phyloP scores from a whole-genome alignment of 2,888 invertebrate species.

The Nipponacmea schrenckii region DNA sequence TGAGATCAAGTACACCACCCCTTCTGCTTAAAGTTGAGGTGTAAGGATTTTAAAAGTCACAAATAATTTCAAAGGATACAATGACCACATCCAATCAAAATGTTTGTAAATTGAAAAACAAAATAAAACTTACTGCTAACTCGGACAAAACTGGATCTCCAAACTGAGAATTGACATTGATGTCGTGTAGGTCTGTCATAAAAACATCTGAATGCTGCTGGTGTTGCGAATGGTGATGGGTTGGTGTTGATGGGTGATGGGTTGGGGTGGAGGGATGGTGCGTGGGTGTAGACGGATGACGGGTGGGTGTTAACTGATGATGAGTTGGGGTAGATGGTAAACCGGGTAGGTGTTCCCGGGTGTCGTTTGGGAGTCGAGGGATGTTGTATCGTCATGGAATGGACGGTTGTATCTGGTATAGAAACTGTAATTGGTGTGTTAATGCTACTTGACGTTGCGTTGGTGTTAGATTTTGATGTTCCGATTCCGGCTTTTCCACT shows the following conservation, averaged over 20 bases:
- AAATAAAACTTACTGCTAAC: background rate
- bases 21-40: too few relatives aligned
- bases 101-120: too few relatives aligned
- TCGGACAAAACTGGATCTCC: background rate
- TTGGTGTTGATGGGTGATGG: background rate
- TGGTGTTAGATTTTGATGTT: background rate
- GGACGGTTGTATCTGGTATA: background rate
- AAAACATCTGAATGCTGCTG: background rate
- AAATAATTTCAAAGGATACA: too few relatives aligned
- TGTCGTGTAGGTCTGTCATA: background rate
- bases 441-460: background rate
- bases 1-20: too few relatives aligned
- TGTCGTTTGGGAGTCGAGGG: background rate
- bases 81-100: too few relatives aligned
- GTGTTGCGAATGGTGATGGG: background rate
- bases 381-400: background rate
- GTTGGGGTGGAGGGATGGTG: background rate
- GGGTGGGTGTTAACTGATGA: background rate
- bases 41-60: too few relatives aligned
- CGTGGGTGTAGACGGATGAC: background rate
- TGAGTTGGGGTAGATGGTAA: background rate
- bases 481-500: background rate
- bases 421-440: background rate
- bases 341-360: background rate
- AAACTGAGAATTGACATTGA: slow-evolving; percentile 1